Evolutionary conservation across 2,797 vertebrate genomes (phyloP), one percentile per base, ranked within the genome.

Genomic region (Acropternis orthonyx): DNA sequence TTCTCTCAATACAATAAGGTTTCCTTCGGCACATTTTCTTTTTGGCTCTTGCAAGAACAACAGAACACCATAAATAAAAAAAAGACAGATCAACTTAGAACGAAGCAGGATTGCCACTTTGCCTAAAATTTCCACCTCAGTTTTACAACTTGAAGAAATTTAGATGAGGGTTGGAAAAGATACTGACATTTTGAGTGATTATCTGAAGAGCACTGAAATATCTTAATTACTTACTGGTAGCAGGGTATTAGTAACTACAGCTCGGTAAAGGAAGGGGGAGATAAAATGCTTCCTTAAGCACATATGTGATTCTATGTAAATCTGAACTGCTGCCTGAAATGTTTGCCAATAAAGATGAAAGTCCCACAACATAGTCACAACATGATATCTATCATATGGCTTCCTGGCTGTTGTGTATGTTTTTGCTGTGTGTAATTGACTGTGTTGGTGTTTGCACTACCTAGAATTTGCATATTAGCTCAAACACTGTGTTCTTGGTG

Each of bases 301-400:
- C 98, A 97, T 98, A 98, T 98, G 98, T 97, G 97, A 97, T 34
- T 93, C 96, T 97, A 97, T 97, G 97, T 96, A 92, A 97, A 96
- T 96, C 97, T 97, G 97, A 98, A 98, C 96, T 97, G 98, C 96
- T 98, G 97, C 97, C 97, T 97, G 96, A 97, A 97, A 97, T 98
- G 97, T 98, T 97, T 98, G 98, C 98, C 98, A 97, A 97, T 97
- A 98, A 98, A 97, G 96, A 97, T 92, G 95, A 97, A 97, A 97
- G 97, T 97, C 97, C 62, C 95, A 72, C 96, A 92, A 97, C 94
- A 97, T 98, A 97, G 97, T 98, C 95, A 83, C 95, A 97, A 95
- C 95, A 97, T 94, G 96, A 97, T 97, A 97, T 96, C 97, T 95
- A 97, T 98, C 98, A 98, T 97, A 98, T 98, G 98, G 97, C 92